Percentiles rank a stretch among this genome's conserved stretches.
phyloP scores from a whole-genome alignment of 2,113 vertebrate species.

The Microtus oregoni region DNA sequence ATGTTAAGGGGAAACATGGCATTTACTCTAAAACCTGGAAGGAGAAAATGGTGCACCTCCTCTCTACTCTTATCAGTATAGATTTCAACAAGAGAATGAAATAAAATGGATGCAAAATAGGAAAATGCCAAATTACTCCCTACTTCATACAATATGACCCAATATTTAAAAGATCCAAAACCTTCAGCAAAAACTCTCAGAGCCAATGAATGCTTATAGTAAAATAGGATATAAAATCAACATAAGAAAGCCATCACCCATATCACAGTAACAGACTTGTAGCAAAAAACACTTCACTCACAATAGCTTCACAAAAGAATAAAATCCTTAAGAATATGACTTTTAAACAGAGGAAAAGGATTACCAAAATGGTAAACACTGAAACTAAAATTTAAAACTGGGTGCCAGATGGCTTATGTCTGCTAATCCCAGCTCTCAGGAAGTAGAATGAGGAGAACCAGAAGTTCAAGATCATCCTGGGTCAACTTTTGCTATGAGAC shows the following conservation, averaged over 20 bases:
- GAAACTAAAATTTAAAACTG: background rate
- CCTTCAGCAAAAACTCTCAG: background rate
- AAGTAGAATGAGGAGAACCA: background rate
- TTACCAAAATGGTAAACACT: background rate
- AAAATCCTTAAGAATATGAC: background rate
- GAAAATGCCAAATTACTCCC: background rate
- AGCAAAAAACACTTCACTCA: background rate
- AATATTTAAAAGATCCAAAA: background rate
- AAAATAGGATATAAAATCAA: background rate
- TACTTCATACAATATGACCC: background rate
- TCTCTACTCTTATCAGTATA: background rate
- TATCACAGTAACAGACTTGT: background rate
- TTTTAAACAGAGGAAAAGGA: background rate
- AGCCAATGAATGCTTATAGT: background rate
- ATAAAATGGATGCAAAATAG: background rate
- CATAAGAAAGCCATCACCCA: background rate
- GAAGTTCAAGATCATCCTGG: background rate
- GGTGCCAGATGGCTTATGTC: background rate
- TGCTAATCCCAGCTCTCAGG: background rate
- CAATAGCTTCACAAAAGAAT: background rate
- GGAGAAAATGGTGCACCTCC: background rate
- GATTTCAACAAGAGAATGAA: background rate
- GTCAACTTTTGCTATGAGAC: background rate
- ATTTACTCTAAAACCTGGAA: background rate
- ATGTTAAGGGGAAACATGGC: background rate